Base-by-base conservation (phyloP, 2,888 invertebrate species). In the Portevinia maculata region DNA sequence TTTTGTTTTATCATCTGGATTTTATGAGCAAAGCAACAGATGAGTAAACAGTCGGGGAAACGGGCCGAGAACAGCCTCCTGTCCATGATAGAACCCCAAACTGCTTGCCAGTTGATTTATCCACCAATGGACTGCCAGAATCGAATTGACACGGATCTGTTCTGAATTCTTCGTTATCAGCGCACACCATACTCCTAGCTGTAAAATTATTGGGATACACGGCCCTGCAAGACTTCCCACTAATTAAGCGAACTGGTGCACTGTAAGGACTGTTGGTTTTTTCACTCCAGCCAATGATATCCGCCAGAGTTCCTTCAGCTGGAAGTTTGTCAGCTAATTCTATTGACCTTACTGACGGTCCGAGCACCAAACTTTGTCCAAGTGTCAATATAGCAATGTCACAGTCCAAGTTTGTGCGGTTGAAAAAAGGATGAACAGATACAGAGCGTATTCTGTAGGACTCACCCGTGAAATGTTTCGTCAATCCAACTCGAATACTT, bases 51-150 rank as follows among this genome's bases (percentile, higher is more conserved):
- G 39, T 62, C 0, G 79, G 74, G 9, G 41, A 7, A 0, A 13
- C 41, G 8, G 55, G 39, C 1, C 19, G 48, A 1, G 21, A 19
- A 44, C 79, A 79, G 1, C 74, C 34, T 3, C 28, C 17, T 3
- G 65, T 55, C 74, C 79, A 74, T 0, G 79, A 79, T n/a, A 74
- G 39, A 8, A 79, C 60, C n/a, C 79, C 79, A n/a, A 79, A 15
- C 11, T 74, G 74, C 11, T 44, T 48, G 3, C 67, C 67, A 32
- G 60, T 79, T 9, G 28, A 9, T 5, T 19, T 34, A 2, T 79
- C 79, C 1, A 79, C 67, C 55, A 79, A 28, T 3, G 79, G 79
- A 37, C 67, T 46, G 4, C 79, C 79, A 8, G 73, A 28, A 19
- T 67, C 67, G 1, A 46, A 48, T 30, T 62, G 48, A 8, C 79